Evolutionary conservation across 1,140 invertebrate species (phyloP).

Genomic region (Zaprionus davidi): DNA sequence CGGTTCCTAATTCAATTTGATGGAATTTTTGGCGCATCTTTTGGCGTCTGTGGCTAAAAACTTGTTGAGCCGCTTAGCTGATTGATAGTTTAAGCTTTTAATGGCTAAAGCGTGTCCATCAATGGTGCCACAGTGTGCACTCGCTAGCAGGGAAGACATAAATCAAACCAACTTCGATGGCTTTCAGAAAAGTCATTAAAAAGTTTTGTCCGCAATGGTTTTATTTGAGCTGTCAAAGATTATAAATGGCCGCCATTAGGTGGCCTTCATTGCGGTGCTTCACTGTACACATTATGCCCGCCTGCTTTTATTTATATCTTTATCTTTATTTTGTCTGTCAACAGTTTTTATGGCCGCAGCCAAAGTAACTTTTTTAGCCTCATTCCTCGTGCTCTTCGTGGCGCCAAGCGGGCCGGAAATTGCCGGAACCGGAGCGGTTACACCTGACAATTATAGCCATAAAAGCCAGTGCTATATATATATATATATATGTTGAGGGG

Average conservation of each 20-base stretch:
- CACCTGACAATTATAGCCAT: conserved; percentile 78
- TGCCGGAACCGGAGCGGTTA: conserved; percentile 67
- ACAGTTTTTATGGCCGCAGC: conserved; percentile 13
- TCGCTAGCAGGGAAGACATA: not conserved
- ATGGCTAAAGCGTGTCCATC: conserved; percentile 64
- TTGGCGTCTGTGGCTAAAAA: conserved; percentile 14
- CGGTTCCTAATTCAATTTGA: conserved; percentile 47
- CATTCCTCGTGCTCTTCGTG: conserved; percentile 5
- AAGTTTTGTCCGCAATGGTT: not conserved
- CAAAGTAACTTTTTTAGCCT: conserved; percentile 54
- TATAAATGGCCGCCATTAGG: not conserved
- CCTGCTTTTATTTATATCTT: conserved; percentile 2
- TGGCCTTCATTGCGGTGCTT: not conserved
- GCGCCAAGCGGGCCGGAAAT: conserved; percentile 58
- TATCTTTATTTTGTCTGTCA: conserved; percentile 23
- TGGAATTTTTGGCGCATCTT: conserved; percentile 7
- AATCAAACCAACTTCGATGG: not conserved
- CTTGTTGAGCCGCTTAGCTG: conserved; percentile 36
- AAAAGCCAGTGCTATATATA: conserved; percentile 44
- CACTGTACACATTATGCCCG: conserved; percentile 1
- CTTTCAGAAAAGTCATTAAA: not conserved
- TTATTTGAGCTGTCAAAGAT: not conserved
- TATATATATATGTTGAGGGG: conserved; percentile 4
- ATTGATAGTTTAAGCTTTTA: conserved; percentile 74
- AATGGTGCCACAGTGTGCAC: not conserved